Conservation (phyloP, 2,113 vertebrate species). For the Barnardius zonarius region DNA sequence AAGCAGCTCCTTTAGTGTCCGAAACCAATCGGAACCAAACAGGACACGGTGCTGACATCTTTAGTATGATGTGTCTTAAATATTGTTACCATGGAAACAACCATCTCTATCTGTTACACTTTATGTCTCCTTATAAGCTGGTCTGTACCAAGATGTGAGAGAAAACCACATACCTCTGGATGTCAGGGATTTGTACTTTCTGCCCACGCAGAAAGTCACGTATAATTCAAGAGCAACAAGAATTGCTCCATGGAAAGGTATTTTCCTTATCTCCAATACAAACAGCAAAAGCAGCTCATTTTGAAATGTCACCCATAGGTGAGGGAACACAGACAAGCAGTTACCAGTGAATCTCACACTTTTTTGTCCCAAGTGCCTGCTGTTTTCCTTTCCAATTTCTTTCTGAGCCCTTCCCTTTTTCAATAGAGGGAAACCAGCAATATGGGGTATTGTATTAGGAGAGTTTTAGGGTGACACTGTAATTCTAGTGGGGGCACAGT, state of each 20-base stretch:
- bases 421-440: neutral
- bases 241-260: neutral
- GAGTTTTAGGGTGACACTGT: neutral
- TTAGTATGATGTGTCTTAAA: neutral
- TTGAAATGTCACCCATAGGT: neutral
- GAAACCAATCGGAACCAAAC: neutral
- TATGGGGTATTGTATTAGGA: neutral
- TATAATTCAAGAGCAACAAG: neutral
- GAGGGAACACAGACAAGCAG: neutral
- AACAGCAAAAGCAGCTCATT: neutral
- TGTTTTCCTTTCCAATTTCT: neutral
- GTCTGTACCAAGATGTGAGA: neutral
- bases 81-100: slow-evolving; percentile 16
- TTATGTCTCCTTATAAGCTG: neutral
- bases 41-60: neutral
- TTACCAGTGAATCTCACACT: neutral
- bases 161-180: neutral
- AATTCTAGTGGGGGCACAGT: neutral
- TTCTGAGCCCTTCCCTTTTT: neutral
- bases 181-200: neutral
- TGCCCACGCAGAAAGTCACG: neutral
- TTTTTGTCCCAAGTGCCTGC: neutral
- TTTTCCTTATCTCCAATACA: neutral
- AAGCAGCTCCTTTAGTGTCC: neutral
- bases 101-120: neutral